Evolutionary conservation across 2,797 vertebrate species (phyloP), one percentile per base, ranked within the genome.

Genomic region (Potorous gilbertii): DNA sequence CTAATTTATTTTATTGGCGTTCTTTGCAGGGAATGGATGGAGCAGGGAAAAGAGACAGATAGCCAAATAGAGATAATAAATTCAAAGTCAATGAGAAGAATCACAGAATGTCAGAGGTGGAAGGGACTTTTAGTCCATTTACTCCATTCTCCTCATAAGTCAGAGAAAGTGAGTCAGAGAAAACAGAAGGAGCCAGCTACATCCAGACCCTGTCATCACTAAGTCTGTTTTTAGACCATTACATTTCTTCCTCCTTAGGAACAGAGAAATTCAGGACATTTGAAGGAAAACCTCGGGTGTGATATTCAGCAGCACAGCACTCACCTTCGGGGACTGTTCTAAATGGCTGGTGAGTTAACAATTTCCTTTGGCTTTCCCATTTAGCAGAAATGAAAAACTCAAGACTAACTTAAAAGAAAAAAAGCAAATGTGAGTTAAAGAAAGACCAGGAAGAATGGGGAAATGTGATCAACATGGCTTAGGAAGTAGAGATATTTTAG

Each of bases 121-220:
- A 87, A 87, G 9, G 40, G 40, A 87, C 74, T 46, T 50, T 87
- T 9, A 87, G 40, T 27, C 50, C 21, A 87, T 87, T 87, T 27
- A 87, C 21, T 87, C 40, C 40, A 46, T 87, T 87, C 24, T 46
- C 74, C 40, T 87, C 40, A 27, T 87, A 87, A 87, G 40, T 50
- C 74, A 87, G 74, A 50, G 74, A 87, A 50, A 87, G 74, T 54
- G 94, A 54, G 29, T n/a, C 59, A 62, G 54, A 92, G 90, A 62
- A 11, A 81, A 91, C 21, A 24, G 52, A 56, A 18, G 52, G 29
- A 91, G 29, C 50, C 66, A 93, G 40, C 24, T 40, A 13, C 57
- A 29, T 62, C 24, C 81, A 29, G 5, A 34, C 56, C n/a, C 89
- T 9, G 1, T 92, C 93, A 74, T 54, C 55, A 55, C 27, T 93